Evolutionary conservation across 2,113 vertebrate species (phyloP).

Genomic region (Trogon melanurus): DNA sequence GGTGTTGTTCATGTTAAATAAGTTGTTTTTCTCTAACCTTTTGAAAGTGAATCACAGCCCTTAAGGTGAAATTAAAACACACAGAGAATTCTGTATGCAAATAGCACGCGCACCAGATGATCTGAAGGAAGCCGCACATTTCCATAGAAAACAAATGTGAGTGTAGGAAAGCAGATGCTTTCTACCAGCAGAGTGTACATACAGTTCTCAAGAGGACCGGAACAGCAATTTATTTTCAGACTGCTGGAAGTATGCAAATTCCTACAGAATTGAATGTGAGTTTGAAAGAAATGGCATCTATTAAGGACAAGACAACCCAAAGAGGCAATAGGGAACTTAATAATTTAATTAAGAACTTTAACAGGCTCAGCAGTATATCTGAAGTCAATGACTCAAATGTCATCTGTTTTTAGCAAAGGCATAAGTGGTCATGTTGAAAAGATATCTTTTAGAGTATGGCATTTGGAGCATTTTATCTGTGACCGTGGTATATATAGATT

Average conservation of each 20-base stretch:
- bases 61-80: conserved; percentile 66
- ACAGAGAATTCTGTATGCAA: conserved; percentile 69
- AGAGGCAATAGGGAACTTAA: conserved; percentile 18
- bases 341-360: conserved; percentile 51
- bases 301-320: conserved; percentile 40
- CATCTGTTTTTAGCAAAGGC: not conserved
- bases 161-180: conserved; percentile 75
- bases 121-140: conserved; percentile 63
- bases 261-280: conserved; percentile 68
- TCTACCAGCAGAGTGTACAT: conserved; percentile 63
- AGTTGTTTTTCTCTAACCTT: conserved; percentile 43
- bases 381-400: conserved; percentile 34
- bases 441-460: not conserved
- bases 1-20: conserved; percentile 8
- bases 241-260: conserved; percentile 68
- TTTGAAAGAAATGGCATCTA: conserved; percentile 53
- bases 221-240: conserved; percentile 71
- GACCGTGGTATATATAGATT: not conserved
- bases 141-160: conserved; percentile 70
- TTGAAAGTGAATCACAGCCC: conserved; percentile 41
- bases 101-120: conserved; percentile 68
- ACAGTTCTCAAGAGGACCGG: conserved; percentile 67
- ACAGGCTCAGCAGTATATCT: not conserved
- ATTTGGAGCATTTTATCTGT: not conserved
- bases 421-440: not conserved